phyloP scores from a whole-genome alignment of 2,113 vertebrate species.

The Dunckerocampus dactyliophorus region DNA sequence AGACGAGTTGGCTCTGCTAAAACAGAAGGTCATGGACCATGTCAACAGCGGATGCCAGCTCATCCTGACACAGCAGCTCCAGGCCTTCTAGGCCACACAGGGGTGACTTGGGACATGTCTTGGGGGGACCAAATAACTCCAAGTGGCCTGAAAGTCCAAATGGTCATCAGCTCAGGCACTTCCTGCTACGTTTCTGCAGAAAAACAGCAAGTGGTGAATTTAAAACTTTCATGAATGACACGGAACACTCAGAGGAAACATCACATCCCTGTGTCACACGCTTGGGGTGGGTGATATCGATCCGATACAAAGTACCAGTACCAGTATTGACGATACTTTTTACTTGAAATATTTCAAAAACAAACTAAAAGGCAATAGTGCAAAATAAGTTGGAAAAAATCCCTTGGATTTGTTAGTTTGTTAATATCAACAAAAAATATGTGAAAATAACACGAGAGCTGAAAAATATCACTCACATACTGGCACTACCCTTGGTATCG shows the following conservation, averaged over 20 bases:
- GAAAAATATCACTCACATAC: too few relatives aligned
- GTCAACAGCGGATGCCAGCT: conserved; percentile 98
- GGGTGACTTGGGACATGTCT: conserved; percentile 32
- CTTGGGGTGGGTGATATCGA: background rate
- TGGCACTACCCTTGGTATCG: too few relatives aligned
- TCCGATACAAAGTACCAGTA: too few relatives aligned
- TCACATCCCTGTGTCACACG: background rate
- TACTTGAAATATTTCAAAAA: background rate
- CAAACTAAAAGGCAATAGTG: too few relatives aligned
- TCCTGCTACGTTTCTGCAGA: conserved; percentile 20
- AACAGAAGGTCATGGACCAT: conserved; percentile 99
- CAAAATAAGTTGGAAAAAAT: too few relatives aligned
- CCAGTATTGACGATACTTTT: background rate
- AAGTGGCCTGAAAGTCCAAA: conserved; percentile 21
- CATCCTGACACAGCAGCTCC: conserved; percentile 96
- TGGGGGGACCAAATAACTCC: conserved; percentile 61
- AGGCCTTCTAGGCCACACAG: conserved; percentile 80
- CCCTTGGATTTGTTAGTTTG: too few relatives aligned
- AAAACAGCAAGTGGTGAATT: conserved; percentile 6
- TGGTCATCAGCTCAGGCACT: conserved; percentile 23
- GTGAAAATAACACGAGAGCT: too few relatives aligned
- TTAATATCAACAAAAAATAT: too few relatives aligned
- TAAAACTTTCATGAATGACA: conserved; percentile 10
- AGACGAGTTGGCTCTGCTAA: conserved; percentile 96
- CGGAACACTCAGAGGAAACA: conserved; percentile 21